Conservation (phyloP, 2,113 vertebrate genomes). For the Neotoma lepida region DNA sequence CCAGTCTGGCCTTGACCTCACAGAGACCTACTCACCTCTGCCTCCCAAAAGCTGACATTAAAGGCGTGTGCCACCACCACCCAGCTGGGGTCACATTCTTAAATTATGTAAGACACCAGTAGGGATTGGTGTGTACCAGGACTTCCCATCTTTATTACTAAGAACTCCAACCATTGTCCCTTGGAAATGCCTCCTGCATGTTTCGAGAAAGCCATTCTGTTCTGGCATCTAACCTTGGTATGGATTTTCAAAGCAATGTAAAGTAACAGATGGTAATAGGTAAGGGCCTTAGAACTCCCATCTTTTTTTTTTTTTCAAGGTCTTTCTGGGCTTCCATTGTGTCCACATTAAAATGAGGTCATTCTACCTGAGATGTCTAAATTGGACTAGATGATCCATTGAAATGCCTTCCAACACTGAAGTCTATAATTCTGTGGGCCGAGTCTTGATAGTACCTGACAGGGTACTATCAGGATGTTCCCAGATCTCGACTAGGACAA, state of each 20-base stretch:
- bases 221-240: neutral
- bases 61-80: neutral
- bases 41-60: neutral
- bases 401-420: neutral
- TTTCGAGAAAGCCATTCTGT: neutral
- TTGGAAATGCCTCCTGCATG: neutral
- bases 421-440: neutral
- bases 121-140: neutral
- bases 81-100: neutral
- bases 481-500: neutral
- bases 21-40: neutral
- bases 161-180: neutral
- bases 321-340: neutral
- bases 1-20: neutral
- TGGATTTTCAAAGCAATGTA: neutral
- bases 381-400: neutral
- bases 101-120: neutral
- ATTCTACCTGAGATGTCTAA: neutral
- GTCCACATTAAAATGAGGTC: neutral
- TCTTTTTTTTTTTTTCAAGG: neutral
- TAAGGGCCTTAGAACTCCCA: neutral
- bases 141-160: neutral
- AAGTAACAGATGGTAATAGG: neutral
- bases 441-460: neutral
- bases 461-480: neutral